Percentiles rank a stretch among this genome's conserved stretches.
Evolutionary conservation across 1,140 invertebrate species (phyloP).

Genomic region (Metaphire vulgaris): DNA sequence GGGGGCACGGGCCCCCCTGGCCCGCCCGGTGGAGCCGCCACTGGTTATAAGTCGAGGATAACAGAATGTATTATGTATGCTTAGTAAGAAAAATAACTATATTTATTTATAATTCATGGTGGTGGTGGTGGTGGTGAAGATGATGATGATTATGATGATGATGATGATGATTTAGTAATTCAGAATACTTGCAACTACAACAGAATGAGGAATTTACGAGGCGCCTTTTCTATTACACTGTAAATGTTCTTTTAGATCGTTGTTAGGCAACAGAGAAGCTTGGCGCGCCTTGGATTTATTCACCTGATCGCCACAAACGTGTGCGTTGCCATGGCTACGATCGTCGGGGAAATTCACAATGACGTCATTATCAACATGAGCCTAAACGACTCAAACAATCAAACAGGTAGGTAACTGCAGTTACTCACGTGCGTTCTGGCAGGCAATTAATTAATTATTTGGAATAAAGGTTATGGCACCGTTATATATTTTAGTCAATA

Average conservation of each 20-base stretch:
- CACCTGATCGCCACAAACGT: conserved; percentile 95
- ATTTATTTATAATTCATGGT: background rate
- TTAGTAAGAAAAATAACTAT: background rate
- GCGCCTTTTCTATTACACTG: background rate
- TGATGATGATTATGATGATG: too few species aligned
- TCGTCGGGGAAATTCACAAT: conserved; percentile 69
- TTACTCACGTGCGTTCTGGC: background rate
- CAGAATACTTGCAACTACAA: background rate
- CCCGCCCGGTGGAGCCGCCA: too few species aligned
- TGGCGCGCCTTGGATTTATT: conserved; percentile 93
- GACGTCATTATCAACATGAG: background rate
- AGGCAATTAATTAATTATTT: background rate
- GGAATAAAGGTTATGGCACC: background rate
- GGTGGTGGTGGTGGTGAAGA: background rate
- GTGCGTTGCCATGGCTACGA: conserved; percentile 91
- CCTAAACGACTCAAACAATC: background rate
- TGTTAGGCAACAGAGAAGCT: conserved; percentile 92
- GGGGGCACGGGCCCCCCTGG: too few species aligned
- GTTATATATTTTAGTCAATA: background rate
- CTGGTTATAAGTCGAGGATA: background rate
- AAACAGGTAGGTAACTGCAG: background rate
- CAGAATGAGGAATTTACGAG: background rate
- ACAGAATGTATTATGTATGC: background rate
- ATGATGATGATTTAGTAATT: too few species aligned
- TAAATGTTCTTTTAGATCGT: conserved; percentile 63